Conservation (phyloP, 1,140 invertebrate genomes). For the Heterodera carotae region DNA sequence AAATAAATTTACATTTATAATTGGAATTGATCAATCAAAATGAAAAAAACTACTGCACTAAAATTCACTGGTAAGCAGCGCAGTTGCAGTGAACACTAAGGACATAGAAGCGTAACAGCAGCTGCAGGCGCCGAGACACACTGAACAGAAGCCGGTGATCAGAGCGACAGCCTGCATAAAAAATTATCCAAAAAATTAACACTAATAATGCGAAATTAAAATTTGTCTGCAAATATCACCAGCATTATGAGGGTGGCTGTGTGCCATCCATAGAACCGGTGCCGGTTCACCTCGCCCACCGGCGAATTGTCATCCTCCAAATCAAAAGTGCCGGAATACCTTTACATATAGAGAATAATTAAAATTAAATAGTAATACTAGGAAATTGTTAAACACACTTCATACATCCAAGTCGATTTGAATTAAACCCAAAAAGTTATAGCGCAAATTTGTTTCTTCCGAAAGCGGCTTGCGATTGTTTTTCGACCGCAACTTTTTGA, state of each 20-base stretch:
- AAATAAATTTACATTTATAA: neutral
- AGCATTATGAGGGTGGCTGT: constrained; percentile 63
- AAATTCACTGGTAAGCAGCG: constrained; percentile 57
- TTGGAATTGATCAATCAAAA: neutral
- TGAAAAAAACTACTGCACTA: no score
- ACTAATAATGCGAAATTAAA: neutral
- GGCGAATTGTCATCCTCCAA: constrained; percentile 64
- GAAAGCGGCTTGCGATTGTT: no score
- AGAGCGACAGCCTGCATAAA: constrained; percentile 46
- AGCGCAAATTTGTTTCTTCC: no score
- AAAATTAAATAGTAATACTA: neutral
- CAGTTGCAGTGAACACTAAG: constrained; percentile 58
- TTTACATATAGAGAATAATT: no score
- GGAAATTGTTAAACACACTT: no score
- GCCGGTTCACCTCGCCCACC: constrained; percentile 65
- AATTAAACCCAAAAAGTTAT: no score
- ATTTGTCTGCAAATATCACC: neutral
- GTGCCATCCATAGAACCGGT: constrained; percentile 66
- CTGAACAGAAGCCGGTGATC: constrained; percentile 57
- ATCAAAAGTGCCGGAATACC: constrained; percentile 65
- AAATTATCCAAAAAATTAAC: neutral
- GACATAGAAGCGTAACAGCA: constrained; percentile 63
- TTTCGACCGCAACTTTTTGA: no score
- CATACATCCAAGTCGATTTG: no score
- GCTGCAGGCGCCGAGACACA: constrained; percentile 58